Conservation (phyloP, 2,113 vertebrate genomes). For the Cyanoliseus patagonus region DNA sequence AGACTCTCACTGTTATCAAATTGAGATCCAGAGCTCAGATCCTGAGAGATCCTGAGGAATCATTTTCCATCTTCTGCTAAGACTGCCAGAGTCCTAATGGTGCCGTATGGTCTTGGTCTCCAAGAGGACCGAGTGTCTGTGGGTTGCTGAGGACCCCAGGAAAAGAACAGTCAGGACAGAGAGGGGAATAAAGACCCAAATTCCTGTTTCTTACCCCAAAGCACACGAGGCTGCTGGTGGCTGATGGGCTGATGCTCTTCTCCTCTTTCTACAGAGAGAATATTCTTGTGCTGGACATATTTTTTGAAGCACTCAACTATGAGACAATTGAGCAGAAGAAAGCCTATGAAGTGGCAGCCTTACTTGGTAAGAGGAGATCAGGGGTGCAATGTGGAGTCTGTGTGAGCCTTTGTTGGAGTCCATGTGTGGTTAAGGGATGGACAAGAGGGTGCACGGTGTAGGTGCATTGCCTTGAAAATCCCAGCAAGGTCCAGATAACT, state of each 20-base stretch:
- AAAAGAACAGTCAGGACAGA: background rate
- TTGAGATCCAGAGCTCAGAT: background rate
- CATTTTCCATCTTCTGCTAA: background rate
- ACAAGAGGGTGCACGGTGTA: background rate
- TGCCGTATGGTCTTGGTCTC: background rate
- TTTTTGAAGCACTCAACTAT: slow-evolving; percentile 98
- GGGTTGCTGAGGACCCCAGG: background rate
- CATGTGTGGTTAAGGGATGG: background rate
- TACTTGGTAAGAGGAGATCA: slow-evolving; percentile 83
- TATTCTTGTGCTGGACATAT: slow-evolving; percentile 96
- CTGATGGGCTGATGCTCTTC: background rate
- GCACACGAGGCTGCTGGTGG: accelerated
- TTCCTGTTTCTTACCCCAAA: background rate
- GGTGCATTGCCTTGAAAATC: background rate
- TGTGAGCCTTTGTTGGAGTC: background rate
- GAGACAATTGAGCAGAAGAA: slow-evolving; percentile 99
- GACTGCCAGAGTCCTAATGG: background rate
- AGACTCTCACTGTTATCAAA: background rate
- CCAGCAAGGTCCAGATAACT: background rate
- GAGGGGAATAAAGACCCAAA: background rate
- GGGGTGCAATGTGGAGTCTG: background rate
- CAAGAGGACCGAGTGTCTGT: background rate
- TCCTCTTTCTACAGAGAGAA: slow-evolving; percentile 86
- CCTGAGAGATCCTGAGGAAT: background rate
- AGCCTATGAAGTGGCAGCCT: slow-evolving; percentile 96